Base-by-base conservation (phyloP, 2,888 invertebrate genomes). In the Thysanoteuthis rhombus region DNA sequence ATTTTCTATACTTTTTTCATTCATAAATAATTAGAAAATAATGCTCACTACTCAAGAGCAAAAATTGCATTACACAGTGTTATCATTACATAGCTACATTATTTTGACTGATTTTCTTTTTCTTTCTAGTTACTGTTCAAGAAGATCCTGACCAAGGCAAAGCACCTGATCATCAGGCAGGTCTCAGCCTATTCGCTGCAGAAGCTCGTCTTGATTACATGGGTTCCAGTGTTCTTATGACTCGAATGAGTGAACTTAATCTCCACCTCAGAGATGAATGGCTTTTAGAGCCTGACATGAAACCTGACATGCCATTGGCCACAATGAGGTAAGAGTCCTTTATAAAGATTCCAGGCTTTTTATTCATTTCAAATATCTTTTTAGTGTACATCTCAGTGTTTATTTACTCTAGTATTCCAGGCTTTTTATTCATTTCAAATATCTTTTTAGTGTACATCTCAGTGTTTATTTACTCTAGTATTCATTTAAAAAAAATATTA, bases 181-280 rank as follows among this genome's bases (percentile, higher is more conserved):
- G 95, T 90, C 93, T 97, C 94, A 98, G 98, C 95, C 97, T 99
- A 94, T 98, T 98, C 96, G 99, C 99, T 32, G 97, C 99, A 93
- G 99, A 99, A 97, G 97, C 99, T 95, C 98, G 99, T 39, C 97
- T 99, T 94, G 99, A 99, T 97, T 99, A 99, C 97, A 99, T 99
- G 99, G 99, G 99, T 94, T 98, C 99, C n/a, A 98, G 98, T 89
- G 99, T 99, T 94, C 97, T 99, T 94, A 98, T 99, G 98, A 98
- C 98, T 25, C 97, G 99, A 93, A 98, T 99, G 92, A 98, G 98
- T 95, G 98, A 98, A 32, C 98, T 99, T 95, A 98, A 98, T 93
- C 98, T 98, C 0, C 98, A 98, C 94, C 97, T 99, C 94, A 97
- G 98, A 94, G 99, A 99, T 97, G 98, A 99, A 97, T 99, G 99